Evolutionary conservation across 2,113 vertebrate genomes (phyloP).

Genomic region (Bombycilla garrulus): DNA sequence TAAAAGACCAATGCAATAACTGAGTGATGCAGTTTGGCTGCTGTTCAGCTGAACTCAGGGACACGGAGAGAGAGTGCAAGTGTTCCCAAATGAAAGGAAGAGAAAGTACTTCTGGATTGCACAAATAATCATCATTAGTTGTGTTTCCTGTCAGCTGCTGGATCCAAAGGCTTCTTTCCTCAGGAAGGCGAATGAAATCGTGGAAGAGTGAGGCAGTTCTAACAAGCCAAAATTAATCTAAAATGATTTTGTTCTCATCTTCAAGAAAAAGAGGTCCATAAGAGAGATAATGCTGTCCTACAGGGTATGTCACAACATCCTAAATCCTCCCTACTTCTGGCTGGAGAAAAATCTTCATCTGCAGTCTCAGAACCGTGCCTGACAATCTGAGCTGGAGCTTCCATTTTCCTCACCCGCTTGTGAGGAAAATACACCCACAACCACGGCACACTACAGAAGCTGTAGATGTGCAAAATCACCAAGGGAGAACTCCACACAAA

Average conservation of each 20-base stretch:
- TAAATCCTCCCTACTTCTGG: background rate
- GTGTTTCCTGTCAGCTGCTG: background rate
- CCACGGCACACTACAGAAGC: background rate
- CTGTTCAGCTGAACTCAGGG: background rate
- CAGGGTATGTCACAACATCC: background rate
- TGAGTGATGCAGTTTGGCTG: slow-evolving; percentile 13
- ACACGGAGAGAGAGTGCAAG: background rate
- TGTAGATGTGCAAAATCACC: background rate
- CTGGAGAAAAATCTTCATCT: background rate
- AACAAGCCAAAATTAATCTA: background rate
- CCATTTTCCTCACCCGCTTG: background rate
- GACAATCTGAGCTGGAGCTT: background rate
- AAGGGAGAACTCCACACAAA: background rate
- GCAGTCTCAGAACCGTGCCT: background rate
- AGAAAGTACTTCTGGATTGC: background rate
- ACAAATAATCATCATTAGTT: background rate
- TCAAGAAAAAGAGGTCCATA: background rate
- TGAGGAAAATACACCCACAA: background rate
- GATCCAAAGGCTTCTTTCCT: background rate
- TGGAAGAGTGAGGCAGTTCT: background rate
- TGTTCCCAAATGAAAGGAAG: slow-evolving; percentile 4
- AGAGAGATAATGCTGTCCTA: background rate
- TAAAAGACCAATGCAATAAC: slow-evolving; percentile 5
- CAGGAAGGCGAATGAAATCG: background rate
- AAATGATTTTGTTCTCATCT: background rate